Percentiles rank a stretch among this genome's conserved stretches.
Conservation (phyloP, 1,140 invertebrate species). For the Bombus picipes region DNA sequence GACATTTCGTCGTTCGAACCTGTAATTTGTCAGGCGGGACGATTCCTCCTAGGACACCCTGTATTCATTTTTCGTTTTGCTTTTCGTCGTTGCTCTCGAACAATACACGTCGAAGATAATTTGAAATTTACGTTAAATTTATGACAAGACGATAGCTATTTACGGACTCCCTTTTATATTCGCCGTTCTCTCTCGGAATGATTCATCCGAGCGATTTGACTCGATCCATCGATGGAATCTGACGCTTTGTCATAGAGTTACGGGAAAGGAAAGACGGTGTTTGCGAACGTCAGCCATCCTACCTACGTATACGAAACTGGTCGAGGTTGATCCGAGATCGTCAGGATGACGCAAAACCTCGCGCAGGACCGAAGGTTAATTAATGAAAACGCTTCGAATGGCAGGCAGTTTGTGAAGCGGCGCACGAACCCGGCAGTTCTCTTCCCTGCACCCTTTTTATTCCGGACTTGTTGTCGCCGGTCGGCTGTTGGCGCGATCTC, state of each 20-base stretch:
- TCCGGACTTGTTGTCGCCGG: constrained; percentile 5
- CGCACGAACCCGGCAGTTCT: constrained; percentile 38
- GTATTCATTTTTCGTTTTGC: neutral
- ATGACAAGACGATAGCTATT: no score
- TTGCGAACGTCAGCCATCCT: neutral
- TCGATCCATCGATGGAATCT: neutral
- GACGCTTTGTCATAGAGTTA: neutral
- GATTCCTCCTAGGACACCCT: neutral
- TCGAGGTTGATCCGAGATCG: neutral
- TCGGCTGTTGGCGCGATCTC: constrained; percentile 1
- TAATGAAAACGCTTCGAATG: constrained; percentile 62
- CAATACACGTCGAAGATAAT: no score
- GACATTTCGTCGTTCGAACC: no score
- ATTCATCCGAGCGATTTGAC: neutral
- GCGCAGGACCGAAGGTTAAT: constrained; percentile 55
- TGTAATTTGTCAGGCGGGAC: no score
- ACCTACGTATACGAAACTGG: neutral
- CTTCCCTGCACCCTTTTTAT: constrained; percentile 44
- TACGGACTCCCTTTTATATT: neutral
- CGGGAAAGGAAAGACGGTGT: neutral
- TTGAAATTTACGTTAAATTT: no score
- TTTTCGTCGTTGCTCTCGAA: neutral
- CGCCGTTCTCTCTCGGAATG: neutral
- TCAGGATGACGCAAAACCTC: constrained; percentile 32
- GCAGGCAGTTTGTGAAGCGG: constrained; percentile 28